phyloP scores from a whole-genome alignment of 1,140 invertebrate genomes.

The Lamellibrachia luymesi region DNA sequence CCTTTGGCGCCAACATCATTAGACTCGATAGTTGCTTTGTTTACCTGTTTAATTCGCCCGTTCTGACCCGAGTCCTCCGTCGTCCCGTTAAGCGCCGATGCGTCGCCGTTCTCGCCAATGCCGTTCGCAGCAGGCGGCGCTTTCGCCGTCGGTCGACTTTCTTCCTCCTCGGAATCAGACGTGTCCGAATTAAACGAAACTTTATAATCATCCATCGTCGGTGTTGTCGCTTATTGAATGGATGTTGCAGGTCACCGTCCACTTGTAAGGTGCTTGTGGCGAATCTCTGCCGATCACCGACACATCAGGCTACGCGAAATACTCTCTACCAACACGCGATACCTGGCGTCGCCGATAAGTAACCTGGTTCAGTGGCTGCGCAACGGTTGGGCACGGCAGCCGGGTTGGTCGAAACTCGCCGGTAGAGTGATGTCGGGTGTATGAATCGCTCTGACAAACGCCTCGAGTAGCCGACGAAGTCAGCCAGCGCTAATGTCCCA shows the following conservation, averaged over 20 bases:
- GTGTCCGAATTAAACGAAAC: conserved; percentile 25
- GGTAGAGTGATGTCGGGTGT: neutral
- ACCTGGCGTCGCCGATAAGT: neutral
- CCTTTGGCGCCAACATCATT: neutral
- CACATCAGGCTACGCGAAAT: neutral
- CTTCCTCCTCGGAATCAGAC: conserved; percentile 19
- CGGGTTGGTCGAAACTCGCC: neutral
- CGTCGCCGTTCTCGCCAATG: neutral
- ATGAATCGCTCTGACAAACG: neutral
- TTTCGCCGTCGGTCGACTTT: neutral
- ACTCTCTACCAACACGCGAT: neutral
- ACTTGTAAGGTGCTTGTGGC: neutral
- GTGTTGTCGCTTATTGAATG: neutral
- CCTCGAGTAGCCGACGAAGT: neutral
- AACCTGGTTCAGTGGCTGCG: neutral
- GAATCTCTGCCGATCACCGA: neutral
- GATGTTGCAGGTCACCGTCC: neutral
- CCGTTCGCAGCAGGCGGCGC: neutral
- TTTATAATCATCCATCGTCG: conserved; percentile 10
- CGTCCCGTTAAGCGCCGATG: neutral
- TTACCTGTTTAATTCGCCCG: neutral
- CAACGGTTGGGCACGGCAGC: neutral
- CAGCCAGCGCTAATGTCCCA: neutral
- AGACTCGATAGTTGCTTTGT: neutral
- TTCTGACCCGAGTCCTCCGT: neutral